phyloP scores from a whole-genome alignment of 2,797 vertebrate genomes.

The Mormyrus proboscirostris region DNA sequence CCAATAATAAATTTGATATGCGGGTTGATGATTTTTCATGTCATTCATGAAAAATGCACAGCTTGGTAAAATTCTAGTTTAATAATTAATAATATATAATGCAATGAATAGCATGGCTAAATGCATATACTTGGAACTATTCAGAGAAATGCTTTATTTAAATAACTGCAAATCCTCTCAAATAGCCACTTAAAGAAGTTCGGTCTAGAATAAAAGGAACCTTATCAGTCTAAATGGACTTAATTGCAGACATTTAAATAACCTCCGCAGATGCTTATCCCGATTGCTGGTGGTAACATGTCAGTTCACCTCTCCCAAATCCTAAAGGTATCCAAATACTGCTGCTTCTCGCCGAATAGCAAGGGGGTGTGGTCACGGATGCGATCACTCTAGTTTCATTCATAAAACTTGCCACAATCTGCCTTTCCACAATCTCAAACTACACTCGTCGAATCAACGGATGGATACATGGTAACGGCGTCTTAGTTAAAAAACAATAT shows the following conservation, averaged over 20 bases:
- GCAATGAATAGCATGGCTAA: background rate
- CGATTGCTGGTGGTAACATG: background rate
- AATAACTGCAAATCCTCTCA: background rate
- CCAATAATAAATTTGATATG: background rate
- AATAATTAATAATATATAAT: background rate
- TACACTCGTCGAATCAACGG: background rate
- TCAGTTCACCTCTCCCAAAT: background rate
- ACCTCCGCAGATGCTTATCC: background rate
- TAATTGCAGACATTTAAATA: conserved; percentile 4
- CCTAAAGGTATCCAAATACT: background rate
- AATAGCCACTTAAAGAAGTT: background rate
- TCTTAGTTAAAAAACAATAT: background rate
- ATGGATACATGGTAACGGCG: background rate
- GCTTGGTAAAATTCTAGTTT: background rate
- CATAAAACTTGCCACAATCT: conserved; percentile 8
- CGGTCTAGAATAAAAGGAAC: background rate
- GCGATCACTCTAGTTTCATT: conserved; percentile 1
- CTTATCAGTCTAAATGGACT: background rate
- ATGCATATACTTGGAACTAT: background rate
- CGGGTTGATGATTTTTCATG: background rate
- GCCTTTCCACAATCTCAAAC: conserved; percentile 2
- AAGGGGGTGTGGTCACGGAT: background rate
- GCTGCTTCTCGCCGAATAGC: background rate
- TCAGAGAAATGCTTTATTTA: background rate
- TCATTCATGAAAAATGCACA: background rate